phyloP scores from a whole-genome alignment of 2,888 invertebrate species.

The Cheilosia impressa region DNA sequence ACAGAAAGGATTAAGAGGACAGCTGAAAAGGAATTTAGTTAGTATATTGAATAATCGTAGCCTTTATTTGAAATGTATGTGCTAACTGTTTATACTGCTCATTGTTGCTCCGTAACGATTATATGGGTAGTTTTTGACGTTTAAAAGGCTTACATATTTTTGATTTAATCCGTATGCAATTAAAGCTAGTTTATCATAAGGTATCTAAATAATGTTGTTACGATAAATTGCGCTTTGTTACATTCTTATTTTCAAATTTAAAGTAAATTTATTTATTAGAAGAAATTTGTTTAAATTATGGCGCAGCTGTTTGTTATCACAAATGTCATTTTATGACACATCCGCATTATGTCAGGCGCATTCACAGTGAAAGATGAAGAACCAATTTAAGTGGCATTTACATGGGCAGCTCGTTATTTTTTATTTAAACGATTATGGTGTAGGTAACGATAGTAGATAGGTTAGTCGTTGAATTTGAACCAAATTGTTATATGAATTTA shows the following conservation, averaged over 20 bases:
- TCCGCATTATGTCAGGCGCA: neutral
- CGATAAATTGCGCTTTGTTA: neutral
- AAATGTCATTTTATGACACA: slow-evolving; percentile 29
- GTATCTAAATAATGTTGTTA: neutral
- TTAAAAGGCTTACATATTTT: neutral
- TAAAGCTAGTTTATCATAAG: neutral
- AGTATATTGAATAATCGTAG: too few species aligned
- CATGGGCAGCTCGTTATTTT: slow-evolving; percentile 5
- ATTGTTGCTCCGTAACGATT: slow-evolving; percentile 21
- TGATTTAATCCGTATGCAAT: neutral
- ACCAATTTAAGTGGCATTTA: neutral
- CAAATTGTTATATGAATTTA: too few species aligned
- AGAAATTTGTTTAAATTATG: slow-evolving; percentile 1
- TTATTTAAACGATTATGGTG: neutral
- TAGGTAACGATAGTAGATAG: too few species aligned
- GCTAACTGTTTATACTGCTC: slow-evolving; percentile 52
- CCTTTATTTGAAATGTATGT: neutral
- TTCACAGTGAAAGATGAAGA: slow-evolving; percentile 1
- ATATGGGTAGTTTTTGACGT: neutral
- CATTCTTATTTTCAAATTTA: neutral
- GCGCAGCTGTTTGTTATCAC: slow-evolving; percentile 19
- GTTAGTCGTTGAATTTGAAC: too few species aligned
- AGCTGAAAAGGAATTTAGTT: slow-evolving; percentile 18
- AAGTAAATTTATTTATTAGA: neutral
- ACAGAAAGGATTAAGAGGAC: slow-evolving; percentile 51